Evolutionary conservation across 2,888 invertebrate species (phyloP), one percentile per base, ranked within the genome.

Genomic region (Pyrrhia umbra): DNA sequence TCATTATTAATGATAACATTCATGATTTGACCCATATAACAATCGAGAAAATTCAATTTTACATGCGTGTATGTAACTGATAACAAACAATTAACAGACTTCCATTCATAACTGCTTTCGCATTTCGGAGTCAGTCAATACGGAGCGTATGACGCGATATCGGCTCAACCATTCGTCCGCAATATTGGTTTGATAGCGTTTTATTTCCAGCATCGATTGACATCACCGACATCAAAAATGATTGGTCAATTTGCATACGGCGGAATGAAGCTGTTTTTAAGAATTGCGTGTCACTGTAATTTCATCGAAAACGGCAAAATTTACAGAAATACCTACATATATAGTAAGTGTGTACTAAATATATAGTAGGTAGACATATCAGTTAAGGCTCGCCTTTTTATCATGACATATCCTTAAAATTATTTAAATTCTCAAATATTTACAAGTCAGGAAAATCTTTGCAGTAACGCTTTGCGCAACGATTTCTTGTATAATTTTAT

Each of bases 161-260:
- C 57, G 51, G 60, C 60, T 52, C 54, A 63, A 42, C 62, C 66
- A 68, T 60, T 67, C 80, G 66, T 55, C 43, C 68, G 68, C 76
- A 71, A 62, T 72, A 77, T 79, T 77, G 80, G 63, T 68, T 59
- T 64, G 73, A 68, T 77, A 72, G 52, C 56, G 63, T 77, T 77
- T 68, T 66, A 76, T 79, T 77, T 68, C 56, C 57, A 66, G 62
- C 54, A 63, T 55, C 54, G 50, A 72, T 50, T 59, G 63, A 62
- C 57, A 68, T 65, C 76, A 30, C 55, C 43, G 49, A 68, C 52
- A 75, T 66, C 51, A 59, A 59, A 54, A 60, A 68, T 59, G 61
- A 68, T 69, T 68, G 73, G 50, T 58, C 61, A 77, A 67, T 66
- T 56, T 72, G 18, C 52, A 66, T 66, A 46, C 34, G 34, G 16